Conservation (phyloP, 2,888 invertebrate genomes). For the Eristalis pertinax region DNA sequence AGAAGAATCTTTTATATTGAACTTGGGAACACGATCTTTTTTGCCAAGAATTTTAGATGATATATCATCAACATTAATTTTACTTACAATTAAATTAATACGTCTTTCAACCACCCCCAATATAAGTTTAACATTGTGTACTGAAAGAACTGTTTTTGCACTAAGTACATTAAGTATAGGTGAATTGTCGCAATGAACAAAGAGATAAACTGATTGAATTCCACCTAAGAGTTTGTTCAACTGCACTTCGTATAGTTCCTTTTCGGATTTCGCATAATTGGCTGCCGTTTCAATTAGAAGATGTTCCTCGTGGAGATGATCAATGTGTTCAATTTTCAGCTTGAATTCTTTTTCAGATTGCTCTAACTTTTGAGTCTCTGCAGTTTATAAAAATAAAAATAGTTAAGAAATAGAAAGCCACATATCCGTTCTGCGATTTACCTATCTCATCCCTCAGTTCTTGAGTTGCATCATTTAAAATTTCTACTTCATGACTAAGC, state of each 20-base stretch:
- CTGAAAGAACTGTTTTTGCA: slow-evolving; percentile 87
- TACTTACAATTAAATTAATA: slow-evolving; percentile 79
- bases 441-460: slow-evolving; percentile 86
- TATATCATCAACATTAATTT: slow-evolving; percentile 78
- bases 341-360: slow-evolving; percentile 78
- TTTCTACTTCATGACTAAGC: slow-evolving; percentile 91
- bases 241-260: slow-evolving; percentile 75
- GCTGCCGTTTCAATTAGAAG: slow-evolving; percentile 76
- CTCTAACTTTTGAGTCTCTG: slow-evolving; percentile 79
- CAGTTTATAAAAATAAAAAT: not conserved
- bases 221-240: slow-evolving; percentile 81
- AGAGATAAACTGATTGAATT: slow-evolving; percentile 82
- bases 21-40: slow-evolving; percentile 80
- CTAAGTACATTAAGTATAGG: slow-evolving; percentile 88
- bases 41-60: slow-evolving; percentile 79
- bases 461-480: slow-evolving; percentile 86
- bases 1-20: slow-evolving; percentile 80
- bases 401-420: not conserved
- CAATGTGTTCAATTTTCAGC: slow-evolving; percentile 78
- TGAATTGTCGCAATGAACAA: slow-evolving; percentile 87
- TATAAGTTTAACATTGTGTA: slow-evolving; percentile 90
- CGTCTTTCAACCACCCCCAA: slow-evolving; percentile 91
- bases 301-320: slow-evolving; percentile 76
- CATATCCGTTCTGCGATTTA: slow-evolving; percentile 74
- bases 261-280: slow-evolving; percentile 75